phyloP scores from a whole-genome alignment of 2,888 invertebrate species.

The Xestoiulus laeticollis region DNA sequence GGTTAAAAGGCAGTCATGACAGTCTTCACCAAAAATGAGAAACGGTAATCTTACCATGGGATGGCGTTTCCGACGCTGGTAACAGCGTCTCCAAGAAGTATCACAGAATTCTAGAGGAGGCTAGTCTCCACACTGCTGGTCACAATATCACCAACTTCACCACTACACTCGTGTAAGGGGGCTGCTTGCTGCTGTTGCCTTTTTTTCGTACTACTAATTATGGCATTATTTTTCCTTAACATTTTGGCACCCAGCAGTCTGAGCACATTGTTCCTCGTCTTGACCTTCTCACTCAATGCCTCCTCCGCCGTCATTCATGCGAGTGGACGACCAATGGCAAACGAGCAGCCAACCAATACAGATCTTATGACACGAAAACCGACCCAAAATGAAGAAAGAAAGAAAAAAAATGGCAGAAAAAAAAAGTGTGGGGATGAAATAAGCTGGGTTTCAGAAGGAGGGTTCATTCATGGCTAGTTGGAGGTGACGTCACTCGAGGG shows the following conservation, averaged over 20 bases:
- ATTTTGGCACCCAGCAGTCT: constrained; percentile 49
- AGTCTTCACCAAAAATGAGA: not conserved
- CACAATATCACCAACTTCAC: not conserved
- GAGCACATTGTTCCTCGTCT: constrained; percentile 47
- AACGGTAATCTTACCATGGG: not conserved
- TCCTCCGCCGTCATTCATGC: constrained; percentile 39
- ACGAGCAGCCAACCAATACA: constrained; percentile 36
- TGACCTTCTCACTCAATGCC: constrained; percentile 47
- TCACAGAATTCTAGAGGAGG: too few species aligned
- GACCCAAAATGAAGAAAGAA: not conserved
- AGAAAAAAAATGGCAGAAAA: not conserved
- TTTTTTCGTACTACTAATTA: constrained; percentile 39
- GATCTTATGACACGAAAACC: constrained; percentile 38
- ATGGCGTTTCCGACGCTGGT: constrained; percentile 2
- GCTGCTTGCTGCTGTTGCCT: not conserved
- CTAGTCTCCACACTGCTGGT: not conserved
- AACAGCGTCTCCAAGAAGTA: not conserved
- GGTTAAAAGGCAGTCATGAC: too few species aligned
- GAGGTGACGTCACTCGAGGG: constrained; percentile 31
- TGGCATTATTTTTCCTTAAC: constrained; percentile 42
- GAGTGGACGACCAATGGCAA: constrained; percentile 13
- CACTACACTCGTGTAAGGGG: not conserved
- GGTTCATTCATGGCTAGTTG: constrained; percentile 25
- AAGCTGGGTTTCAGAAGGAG: constrained; percentile 39
- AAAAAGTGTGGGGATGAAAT: constrained; percentile 11